A percentile compares a stretch with the other conserved stretches of the same genome.
Evolutionary conservation across 2,888 invertebrate species (phyloP).

Genomic region (Epinotia bilunana): DNA sequence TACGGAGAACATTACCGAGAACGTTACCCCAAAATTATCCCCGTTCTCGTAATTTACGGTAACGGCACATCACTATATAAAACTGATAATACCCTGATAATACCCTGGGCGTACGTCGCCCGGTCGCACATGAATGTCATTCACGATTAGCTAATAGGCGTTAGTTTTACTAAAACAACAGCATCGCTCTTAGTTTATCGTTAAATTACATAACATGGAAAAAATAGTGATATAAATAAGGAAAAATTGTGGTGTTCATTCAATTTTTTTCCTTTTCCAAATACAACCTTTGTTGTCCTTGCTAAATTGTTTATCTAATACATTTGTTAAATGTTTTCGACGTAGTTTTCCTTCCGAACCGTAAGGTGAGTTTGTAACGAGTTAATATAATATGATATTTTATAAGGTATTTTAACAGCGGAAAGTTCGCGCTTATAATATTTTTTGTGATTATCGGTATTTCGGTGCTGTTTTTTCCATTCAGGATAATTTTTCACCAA

Average conservation of each 20-base stretch:
- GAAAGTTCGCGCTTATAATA: conserved; percentile 8
- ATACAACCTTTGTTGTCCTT: conserved; percentile 55
- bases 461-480: not conserved
- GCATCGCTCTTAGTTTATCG: conserved; percentile 49
- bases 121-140: conserved; percentile 53
- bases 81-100: too few species aligned
- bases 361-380: conserved; percentile 60
- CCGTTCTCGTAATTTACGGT: too few species aligned
- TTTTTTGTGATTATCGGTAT: not conserved
- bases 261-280: conserved; percentile 36
- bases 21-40: too few species aligned
- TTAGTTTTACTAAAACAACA: conserved; percentile 57
- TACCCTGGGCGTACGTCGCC: conserved; percentile 51
- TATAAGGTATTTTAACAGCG: conserved; percentile 2
- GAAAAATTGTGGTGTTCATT: conserved; percentile 32
- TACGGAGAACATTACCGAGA: too few species aligned
- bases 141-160: conserved; percentile 58
- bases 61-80: too few species aligned
- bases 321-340: conserved; percentile 65
- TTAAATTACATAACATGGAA: conserved; percentile 48
- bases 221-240: conserved; percentile 56
- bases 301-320: conserved; percentile 50
- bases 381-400: not conserved
- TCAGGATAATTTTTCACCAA: not conserved
- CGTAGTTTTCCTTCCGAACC: conserved; percentile 58